These are phyloP conservation scores for Tylochromis polylepis DNA, from an alignment of 2,113 vertebrate species.

Conservation along the genomic window DNA sequence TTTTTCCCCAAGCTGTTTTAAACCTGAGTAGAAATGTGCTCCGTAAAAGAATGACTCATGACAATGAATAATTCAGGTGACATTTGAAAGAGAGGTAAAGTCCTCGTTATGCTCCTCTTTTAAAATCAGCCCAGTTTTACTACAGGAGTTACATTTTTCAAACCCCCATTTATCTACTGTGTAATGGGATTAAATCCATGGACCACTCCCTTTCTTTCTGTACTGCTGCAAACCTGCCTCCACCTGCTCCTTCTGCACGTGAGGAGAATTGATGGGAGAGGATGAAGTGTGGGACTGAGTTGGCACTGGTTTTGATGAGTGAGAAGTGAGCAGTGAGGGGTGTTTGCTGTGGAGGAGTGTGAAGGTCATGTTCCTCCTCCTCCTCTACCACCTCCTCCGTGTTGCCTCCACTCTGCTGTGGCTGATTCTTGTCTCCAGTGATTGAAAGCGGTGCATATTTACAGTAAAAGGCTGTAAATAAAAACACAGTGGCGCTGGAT, in stretches of 20 bases:
- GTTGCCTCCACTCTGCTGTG: not conserved
- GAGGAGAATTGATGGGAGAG: not conserved
- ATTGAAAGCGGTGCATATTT: not conserved
- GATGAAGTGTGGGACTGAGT: not conserved
- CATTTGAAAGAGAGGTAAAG: not conserved
- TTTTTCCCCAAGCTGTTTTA: not conserved
- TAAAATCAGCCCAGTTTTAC: not conserved
- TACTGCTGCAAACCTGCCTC: not conserved
- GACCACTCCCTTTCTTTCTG: not conserved
- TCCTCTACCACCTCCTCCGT: not conserved
- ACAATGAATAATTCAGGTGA: not conserved
- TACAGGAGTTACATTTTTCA: not conserved
- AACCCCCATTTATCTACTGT: not conserved
- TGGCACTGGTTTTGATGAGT: not conserved
- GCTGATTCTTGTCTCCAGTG: not conserved
- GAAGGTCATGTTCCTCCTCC: slow-evolving; percentile 4
- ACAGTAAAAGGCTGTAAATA: not conserved
- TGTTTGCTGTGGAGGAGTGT: not conserved
- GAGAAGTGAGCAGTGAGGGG: not conserved
- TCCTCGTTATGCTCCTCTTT: not conserved
- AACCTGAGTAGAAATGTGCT: not conserved
- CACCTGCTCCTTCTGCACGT: not conserved
- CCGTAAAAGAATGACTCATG: not conserved
- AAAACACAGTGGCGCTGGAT: not conserved
- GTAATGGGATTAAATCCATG: not conserved